phyloP scores from a whole-genome alignment of 2,113 vertebrate species.

The Triplophysa dalaica region DNA sequence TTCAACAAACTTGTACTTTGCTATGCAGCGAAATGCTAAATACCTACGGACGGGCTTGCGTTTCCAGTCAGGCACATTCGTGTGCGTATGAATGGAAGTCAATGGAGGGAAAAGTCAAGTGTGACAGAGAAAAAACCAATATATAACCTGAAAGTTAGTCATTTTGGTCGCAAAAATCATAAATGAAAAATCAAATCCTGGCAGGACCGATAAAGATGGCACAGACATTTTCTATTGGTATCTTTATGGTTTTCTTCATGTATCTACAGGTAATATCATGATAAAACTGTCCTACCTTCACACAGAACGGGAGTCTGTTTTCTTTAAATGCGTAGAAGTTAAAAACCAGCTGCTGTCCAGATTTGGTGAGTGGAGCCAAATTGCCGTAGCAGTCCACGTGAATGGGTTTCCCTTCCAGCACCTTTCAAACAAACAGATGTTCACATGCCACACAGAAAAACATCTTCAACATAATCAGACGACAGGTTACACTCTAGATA shows the following conservation, averaged over 20 bases:
- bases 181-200: no score
- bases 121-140: no score
- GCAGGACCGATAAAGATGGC: no score
- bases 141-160: no score
- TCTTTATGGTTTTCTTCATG: background rate
- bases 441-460: background rate
- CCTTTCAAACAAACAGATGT: slow-evolving; percentile 69
- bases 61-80: no score
- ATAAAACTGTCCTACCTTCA: slow-evolving; percentile 82
- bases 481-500: background rate
- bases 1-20: no score
- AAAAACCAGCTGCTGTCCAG: slow-evolving; percentile 93
- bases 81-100: no score
- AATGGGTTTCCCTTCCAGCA: slow-evolving; percentile 95
- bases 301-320: slow-evolving; percentile 96
- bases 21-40: no score
- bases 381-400: slow-evolving; percentile 98
- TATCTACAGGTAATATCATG: background rate
- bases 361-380: slow-evolving; percentile 90
- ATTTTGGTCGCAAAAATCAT: no score
- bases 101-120: no score
- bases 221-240: background rate
- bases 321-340: slow-evolving; percentile 99
- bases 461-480: no score
- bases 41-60: no score